Base-by-base conservation (phyloP, 2,888 invertebrate genomes). In the Steinernema scapterisci region DNA sequence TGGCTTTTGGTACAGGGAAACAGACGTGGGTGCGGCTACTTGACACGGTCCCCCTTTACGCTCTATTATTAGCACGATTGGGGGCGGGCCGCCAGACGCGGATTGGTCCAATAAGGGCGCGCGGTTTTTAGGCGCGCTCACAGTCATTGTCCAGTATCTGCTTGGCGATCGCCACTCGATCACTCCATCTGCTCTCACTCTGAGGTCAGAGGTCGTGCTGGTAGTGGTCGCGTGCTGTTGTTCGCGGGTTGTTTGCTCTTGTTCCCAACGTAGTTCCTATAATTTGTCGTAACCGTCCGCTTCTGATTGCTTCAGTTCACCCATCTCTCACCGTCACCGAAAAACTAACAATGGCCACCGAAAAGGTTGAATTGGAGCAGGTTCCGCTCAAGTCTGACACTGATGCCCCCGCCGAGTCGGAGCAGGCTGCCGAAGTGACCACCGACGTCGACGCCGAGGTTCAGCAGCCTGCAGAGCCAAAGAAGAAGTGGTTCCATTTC, bases 321-420 rank as follows among this genome's bases (percentile, higher is more conserved):
- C 13, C 48, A 48, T n/a, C 54, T 63, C 13, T 27, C 21, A 54
- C 25, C 54, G 25, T 21, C 7, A 54, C 25, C 25, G 7, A 2
- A 51, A 9, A 19, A 25, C 16, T 63, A 9, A 45, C 21, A 5
- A 80, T 80, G 79, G 46, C 74, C 25, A 46, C 77, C 70, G 79
- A 78, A 25, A 79, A 84, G 78, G 78, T 81, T 48, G 84, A 83
- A 70, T 71, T 82, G 75, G 79, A 84, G 76, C 79, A 81, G 73
- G 80, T 82, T 27, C 85, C 85, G 25, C 81, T 85, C 19, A 85
- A 84, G 78, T 74, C 77, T 51, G 83, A 83, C 75, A 80, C 81
- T 13, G 77, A 82, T 43, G 75, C 79, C 19, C 77, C 78, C 2
- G 78, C 78, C 43, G 71, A 71, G 54, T 25, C 76, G n/a, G 74